Conservation (phyloP, 2,888 invertebrate species). For the Conistra vaccinii region DNA sequence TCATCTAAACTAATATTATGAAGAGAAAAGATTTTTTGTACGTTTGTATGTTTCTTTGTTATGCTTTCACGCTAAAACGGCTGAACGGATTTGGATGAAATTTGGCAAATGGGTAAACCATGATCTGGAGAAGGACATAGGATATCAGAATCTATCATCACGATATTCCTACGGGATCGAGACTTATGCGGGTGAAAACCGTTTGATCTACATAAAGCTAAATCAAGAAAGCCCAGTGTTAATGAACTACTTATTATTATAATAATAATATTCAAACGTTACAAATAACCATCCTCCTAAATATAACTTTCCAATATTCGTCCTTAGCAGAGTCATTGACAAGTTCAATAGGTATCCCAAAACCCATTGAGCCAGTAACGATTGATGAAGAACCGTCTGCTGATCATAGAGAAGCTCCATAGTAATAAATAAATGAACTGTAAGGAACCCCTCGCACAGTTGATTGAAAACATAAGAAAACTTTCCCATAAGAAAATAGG, state of each 20-base stretch:
- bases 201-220: neutral
- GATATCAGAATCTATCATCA: too few relatives aligned
- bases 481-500: slow-evolving; percentile 49
- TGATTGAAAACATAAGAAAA: slow-evolving; percentile 44
- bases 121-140: too few relatives aligned
- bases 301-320: slow-evolving; percentile 7
- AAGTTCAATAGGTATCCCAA: slow-evolving; percentile 13
- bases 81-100: too few relatives aligned
- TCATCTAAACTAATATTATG: too few relatives aligned
- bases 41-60: too few relatives aligned
- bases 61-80: too few relatives aligned
- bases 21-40: too few relatives aligned
- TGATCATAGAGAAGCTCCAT: slow-evolving; percentile 23
- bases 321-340: neutral
- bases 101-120: too few relatives aligned
- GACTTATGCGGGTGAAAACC: too few relatives aligned
- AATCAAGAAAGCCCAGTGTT: too few relatives aligned
- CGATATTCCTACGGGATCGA: too few relatives aligned
- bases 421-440: slow-evolving; percentile 50
- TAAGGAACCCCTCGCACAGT: slow-evolving; percentile 24
- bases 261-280: neutral
- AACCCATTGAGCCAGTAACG: slow-evolving; percentile 23
- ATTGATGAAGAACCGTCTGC: slow-evolving; percentile 28
- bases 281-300: neutral
- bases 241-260: neutral